Evolutionary conservation across 2,113 vertebrate species (phyloP).

Genomic region (Elachura formosa): DNA sequence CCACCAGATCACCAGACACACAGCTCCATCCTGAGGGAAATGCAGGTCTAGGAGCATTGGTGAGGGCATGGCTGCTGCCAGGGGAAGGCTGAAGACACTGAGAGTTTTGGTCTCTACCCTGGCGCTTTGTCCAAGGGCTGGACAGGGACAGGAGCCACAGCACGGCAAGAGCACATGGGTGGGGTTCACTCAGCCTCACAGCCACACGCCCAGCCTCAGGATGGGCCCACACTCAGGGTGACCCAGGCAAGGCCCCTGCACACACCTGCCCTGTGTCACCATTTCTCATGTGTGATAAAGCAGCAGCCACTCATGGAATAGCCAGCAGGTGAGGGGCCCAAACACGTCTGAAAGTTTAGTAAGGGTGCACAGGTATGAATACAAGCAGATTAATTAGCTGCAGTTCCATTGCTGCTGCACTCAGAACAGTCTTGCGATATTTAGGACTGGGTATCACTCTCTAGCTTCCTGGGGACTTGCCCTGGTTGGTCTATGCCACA

Average conservation of each 20-base stretch:
- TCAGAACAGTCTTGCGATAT: background rate
- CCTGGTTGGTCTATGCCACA: background rate
- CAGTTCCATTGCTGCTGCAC: background rate
- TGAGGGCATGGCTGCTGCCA: background rate
- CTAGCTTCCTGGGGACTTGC: background rate
- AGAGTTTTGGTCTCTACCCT: background rate
- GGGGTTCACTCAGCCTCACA: background rate
- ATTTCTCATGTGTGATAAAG: background rate
- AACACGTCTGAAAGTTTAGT: rapidly evolving
- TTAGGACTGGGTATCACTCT: background rate
- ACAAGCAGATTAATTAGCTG: background rate
- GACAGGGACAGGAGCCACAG: background rate
- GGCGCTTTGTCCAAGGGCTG: background rate
- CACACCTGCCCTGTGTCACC: background rate
- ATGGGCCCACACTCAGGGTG: rapidly evolving
- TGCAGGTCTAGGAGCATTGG: background rate
- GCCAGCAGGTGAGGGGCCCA: background rate
- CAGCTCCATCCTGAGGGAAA: background rate
- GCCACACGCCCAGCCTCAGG: background rate
- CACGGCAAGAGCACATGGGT: rapidly evolving
- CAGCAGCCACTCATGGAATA: rapidly evolving
- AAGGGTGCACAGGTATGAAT: background rate
- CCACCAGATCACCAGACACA: background rate
- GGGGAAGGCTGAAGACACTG: background rate
- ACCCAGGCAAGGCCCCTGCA: background rate